Conservation (phyloP, 2,797 vertebrate genomes). For the Bucorvus abyssinicus region DNA sequence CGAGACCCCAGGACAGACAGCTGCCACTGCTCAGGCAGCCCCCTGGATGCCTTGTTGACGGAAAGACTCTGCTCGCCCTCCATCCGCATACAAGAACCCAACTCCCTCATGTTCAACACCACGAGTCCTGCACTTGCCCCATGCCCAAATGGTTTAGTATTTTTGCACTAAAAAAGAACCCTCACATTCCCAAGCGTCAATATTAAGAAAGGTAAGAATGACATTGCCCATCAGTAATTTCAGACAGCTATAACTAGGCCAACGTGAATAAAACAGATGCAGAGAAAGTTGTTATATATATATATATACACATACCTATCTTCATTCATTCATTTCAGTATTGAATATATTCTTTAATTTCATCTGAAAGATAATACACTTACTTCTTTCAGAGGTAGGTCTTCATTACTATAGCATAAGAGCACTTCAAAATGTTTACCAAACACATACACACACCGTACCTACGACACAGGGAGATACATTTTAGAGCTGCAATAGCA, state of each 20-base stretch:
- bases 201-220: neutral
- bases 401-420: neutral
- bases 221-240: neutral
- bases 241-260: neutral
- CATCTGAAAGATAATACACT: neutral
- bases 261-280: neutral
- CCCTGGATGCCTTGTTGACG: neutral
- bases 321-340: neutral
- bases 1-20: neutral
- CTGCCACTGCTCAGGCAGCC: neutral
- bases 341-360: neutral
- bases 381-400: neutral
- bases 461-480: fast-evolving
- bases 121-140: neutral
- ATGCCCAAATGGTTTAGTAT: neutral
- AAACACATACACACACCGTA: neutral
- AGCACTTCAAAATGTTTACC: neutral
- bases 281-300: no score
- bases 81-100: fast-evolving
- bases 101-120: neutral
- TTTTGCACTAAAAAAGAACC: neutral
- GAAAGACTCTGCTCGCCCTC: neutral
- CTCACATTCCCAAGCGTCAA: neutral
- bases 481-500: neutral
- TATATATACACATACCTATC: no score